Conservation (phyloP, 1,140 invertebrate species). For the Brachionus calyciflorus region DNA sequence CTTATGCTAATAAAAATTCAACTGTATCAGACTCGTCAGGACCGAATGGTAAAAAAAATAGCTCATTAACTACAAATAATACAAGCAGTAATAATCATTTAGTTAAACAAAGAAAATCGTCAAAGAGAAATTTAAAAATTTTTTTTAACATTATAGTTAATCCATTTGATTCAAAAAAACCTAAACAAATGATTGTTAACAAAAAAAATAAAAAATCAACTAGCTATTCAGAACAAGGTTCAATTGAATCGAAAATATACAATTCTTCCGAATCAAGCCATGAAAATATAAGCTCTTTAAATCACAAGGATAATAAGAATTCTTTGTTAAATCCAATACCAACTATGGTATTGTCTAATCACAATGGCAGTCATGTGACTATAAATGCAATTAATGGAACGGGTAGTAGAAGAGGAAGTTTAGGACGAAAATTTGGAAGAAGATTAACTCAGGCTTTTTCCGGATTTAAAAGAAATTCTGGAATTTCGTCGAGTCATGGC, state of each 20-base stretch:
- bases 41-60: background rate
- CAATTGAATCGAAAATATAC: background rate
- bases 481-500: background rate
- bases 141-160: slow-evolving; percentile 11
- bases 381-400: background rate
- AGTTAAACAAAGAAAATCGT: background rate
- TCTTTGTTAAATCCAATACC: background rate
- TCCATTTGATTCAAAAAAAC: slow-evolving; percentile 13
- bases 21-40: slow-evolving; percentile 3
- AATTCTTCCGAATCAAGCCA: background rate
- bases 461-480: slow-evolving; percentile 2
- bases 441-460: slow-evolving; percentile 27
- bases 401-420: background rate
- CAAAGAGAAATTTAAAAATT: background rate
- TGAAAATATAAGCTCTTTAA: background rate
- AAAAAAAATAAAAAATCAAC: background rate
- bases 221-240: background rate
- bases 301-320: background rate
- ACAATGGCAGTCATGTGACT: slow-evolving; percentile 6
- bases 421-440: slow-evolving; percentile 20
- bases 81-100: slow-evolving; percentile 11
- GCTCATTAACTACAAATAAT: background rate
- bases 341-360: background rate
- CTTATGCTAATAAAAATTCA: slow-evolving; percentile 1
- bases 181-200: background rate